Conservation (phyloP, 2,797 vertebrate genomes). For the Yasuhikotakia modesta region DNA sequence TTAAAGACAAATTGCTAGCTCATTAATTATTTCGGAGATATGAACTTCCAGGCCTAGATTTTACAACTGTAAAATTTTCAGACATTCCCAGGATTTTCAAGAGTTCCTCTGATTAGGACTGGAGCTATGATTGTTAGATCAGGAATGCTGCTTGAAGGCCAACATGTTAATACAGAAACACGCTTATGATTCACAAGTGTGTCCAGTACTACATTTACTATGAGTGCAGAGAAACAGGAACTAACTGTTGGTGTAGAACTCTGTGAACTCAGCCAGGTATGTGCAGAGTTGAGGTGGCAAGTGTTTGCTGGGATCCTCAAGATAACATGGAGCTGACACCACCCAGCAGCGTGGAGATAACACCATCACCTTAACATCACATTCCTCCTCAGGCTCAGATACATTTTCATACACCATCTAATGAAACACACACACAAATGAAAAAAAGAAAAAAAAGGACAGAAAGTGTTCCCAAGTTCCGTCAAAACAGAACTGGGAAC, state of each 20-base stretch:
- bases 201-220: too few relatives aligned
- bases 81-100: too few relatives aligned
- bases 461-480: too few relatives aligned
- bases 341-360: constrained; percentile 93
- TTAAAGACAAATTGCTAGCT: too few relatives aligned
- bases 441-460: too few relatives aligned
- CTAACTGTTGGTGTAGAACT: constrained; percentile 90
- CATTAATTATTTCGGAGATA: too few relatives aligned
- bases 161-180: background rate
- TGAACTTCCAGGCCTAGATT: too few relatives aligned
- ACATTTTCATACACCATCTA: constrained; percentile 74
- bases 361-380: constrained; percentile 81
- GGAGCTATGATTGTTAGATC: background rate
- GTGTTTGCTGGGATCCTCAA: constrained; percentile 77
- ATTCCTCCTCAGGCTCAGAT: constrained; percentile 63
- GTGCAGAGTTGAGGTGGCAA: constrained; percentile 79
- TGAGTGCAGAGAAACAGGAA: constrained; percentile 16
- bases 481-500: too few relatives aligned
- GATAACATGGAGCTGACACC: constrained; percentile 82
- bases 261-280: constrained; percentile 80
- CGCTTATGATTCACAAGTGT: background rate
- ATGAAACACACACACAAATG: constrained; percentile 15
- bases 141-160: background rate
- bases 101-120: background rate
- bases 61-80: too few relatives aligned